Evolutionary conservation across 2,888 invertebrate species (phyloP).

Genomic region (Polydrusus tereticollis): DNA sequence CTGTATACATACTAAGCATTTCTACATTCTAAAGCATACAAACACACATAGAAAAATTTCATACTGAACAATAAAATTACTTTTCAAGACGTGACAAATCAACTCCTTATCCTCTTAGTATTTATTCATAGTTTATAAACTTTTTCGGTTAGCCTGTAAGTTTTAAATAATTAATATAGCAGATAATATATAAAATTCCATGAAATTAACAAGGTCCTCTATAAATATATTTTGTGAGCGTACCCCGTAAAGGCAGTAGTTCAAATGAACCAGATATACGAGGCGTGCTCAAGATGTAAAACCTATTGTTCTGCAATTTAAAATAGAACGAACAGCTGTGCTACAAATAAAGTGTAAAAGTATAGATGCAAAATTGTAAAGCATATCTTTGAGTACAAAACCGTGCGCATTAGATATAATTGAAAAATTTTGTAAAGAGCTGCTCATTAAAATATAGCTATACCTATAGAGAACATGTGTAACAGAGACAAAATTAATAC

Average conservation of each 20-base stretch:
- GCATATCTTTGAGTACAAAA: not conserved
- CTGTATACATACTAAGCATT: slow-evolving; percentile 19
- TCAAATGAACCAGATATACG: not conserved
- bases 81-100: slow-evolving; percentile 3
- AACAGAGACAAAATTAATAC: not conserved
- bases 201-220: not conserved
- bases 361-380: not conserved
- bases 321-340: not conserved
- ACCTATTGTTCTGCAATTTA: not conserved
- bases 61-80: not conserved
- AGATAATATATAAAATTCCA: not conserved
- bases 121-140: not conserved
- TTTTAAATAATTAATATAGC: not conserved
- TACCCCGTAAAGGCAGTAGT: not conserved
- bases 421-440: not conserved
- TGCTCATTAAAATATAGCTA: not conserved
- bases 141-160: not conserved
- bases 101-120: not conserved
- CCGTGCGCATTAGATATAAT: not conserved
- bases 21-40: slow-evolving; percentile 1
- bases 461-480: not conserved
- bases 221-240: not conserved
- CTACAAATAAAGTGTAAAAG: not conserved
- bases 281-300: not conserved
- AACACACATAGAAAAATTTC: not conserved